phyloP scores from a whole-genome alignment of 2,888 invertebrate species.

The Ochropleura leucogaster region DNA sequence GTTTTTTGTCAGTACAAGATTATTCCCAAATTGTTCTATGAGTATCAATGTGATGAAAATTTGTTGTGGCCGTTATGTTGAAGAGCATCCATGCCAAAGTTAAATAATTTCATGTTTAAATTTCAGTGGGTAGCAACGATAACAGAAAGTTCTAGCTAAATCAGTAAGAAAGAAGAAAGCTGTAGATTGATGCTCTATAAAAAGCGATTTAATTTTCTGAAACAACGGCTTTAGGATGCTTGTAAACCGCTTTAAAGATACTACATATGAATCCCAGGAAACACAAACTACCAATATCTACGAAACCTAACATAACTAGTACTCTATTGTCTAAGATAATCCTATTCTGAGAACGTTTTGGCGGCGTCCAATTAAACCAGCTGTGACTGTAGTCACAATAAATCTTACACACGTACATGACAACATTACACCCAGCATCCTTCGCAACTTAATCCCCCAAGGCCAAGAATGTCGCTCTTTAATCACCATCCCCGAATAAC shows the following conservation, averaged over 20 bases:
- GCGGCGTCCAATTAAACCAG: conserved; percentile 2
- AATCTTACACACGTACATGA: conserved; percentile 25
- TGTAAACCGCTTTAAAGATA: background rate
- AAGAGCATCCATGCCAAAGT: no score
- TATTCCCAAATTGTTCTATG: background rate
- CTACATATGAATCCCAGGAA: background rate
- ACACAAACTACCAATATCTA: no score
- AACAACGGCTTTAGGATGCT: no score
- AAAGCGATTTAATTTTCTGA: background rate
- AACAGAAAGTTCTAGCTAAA: background rate
- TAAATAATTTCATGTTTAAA: background rate
- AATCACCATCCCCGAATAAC: conserved; percentile 43
- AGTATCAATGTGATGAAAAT: background rate
- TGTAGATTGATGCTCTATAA: background rate
- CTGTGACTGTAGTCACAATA: conserved; percentile 20
- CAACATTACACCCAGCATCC: conserved; percentile 2
- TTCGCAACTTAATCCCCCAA: conserved; percentile 25
- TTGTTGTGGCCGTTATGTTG: background rate
- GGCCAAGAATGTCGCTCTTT: conserved; percentile 43
- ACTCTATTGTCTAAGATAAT: conserved; percentile 15
- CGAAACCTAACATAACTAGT: background rate
- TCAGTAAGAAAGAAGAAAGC: background rate
- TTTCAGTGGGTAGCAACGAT: background rate
- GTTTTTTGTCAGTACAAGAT: no score
- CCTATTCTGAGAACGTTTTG: background rate